Conservation (phyloP, 2,113 vertebrate genomes). For the Cephalophus harveyi region DNA sequence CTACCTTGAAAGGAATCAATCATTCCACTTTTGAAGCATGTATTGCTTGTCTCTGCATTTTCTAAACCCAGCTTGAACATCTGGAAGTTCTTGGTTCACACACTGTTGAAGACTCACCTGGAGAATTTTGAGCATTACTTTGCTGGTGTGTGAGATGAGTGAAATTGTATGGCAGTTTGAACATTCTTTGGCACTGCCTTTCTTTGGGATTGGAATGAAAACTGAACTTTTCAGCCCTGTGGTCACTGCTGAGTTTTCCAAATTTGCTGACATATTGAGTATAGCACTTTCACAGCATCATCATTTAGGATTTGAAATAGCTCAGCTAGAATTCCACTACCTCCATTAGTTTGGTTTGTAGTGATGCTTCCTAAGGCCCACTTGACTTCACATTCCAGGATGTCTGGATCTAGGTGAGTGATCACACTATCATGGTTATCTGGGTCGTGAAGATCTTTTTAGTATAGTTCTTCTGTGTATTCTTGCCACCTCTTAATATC, state of each 20-base stretch:
- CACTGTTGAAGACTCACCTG: not conserved
- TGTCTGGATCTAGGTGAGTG: not conserved
- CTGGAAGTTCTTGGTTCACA: not conserved
- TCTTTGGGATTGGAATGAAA: not conserved
- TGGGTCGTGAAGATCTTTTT: not conserved
- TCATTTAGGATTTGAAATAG: not conserved
- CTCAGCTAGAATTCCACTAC: not conserved
- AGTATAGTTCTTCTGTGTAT: not conserved
- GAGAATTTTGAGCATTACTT: not conserved
- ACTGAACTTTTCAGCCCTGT: not conserved
- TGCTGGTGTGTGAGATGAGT: not conserved
- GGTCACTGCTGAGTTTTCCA: not conserved
- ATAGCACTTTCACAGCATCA: not conserved
- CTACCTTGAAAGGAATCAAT: not conserved
- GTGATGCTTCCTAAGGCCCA: not conserved
- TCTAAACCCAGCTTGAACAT: not conserved
- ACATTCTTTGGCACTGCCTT: not conserved
- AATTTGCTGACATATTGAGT: not conserved
- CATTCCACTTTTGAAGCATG: not conserved
- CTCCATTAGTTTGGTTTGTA: not conserved
- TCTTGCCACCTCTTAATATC: not conserved
- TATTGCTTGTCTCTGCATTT: not conserved
- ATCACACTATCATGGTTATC: not conserved
- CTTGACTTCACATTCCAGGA: not conserved
- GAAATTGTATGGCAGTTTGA: not conserved